Percentiles rank a stretch among this genome's conserved stretches.
Conservation (phyloP, 2,888 invertebrate species). For the Lasioglossum morio region DNA sequence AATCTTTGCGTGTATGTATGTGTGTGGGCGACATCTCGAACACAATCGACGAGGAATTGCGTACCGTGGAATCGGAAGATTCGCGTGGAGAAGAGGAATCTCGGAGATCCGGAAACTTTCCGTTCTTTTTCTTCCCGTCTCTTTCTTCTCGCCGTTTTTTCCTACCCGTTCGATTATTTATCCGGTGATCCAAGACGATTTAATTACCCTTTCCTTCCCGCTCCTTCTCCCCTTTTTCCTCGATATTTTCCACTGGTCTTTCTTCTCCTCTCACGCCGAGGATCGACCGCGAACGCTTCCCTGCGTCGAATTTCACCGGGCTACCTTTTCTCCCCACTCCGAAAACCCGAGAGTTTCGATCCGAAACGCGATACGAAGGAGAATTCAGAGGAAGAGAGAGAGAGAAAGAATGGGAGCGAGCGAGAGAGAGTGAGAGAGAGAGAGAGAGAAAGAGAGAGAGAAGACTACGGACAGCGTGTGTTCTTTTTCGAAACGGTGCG, state of each 20-base stretch:
- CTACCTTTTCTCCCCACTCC: conserved; percentile 60
- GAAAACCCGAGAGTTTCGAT: background rate
- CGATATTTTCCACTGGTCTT: background rate
- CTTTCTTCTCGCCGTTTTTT: background rate
- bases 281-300: conserved; percentile 62
- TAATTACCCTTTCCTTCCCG: background rate
- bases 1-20: background rate
- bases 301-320: conserved; percentile 47
- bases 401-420: background rate
- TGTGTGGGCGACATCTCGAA: conserved; percentile 3
- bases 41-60: conserved; percentile 5
- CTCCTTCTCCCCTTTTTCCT: background rate
- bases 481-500: background rate
- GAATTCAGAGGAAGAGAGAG: background rate
- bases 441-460: conserved; percentile 17
- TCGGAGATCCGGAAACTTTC: background rate
- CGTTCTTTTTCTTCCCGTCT: background rate
- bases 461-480: conserved; percentile 17
- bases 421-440: conserved; percentile 20
- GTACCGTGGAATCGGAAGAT: background rate
- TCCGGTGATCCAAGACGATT: background rate
- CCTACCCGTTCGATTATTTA: background rate
- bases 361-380: background rate
- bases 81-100: background rate
- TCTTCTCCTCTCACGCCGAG: conserved; percentile 5